Evolutionary conservation across 1,140 invertebrate species (phyloP).

Genomic region (Drosophila jambulina): DNA sequence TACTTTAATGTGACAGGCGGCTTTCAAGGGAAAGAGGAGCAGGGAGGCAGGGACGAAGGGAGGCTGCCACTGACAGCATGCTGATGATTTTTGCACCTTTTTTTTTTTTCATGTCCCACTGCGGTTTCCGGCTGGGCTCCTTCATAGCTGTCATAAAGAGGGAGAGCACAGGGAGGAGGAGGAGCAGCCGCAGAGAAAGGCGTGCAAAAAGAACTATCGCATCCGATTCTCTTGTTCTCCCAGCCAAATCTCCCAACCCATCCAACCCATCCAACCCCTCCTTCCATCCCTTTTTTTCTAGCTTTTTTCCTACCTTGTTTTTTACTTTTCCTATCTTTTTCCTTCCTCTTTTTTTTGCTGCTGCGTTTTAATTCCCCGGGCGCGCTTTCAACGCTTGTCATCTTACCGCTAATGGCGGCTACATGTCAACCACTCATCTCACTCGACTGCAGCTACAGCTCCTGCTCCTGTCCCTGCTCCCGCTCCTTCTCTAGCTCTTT

Average conservation of each 20-base stretch:
- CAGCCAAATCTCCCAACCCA: background rate
- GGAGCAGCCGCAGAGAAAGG: background rate
- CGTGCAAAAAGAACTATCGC: constrained; percentile 56
- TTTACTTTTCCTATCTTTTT: background rate
- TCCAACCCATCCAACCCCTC: background rate
- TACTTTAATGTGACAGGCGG: constrained; percentile 80
- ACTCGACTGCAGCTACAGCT: constrained; percentile 43
- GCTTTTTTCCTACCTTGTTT: no score
- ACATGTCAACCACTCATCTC: constrained; percentile 82
- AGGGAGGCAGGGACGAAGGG: no score
- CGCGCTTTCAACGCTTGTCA: constrained; percentile 81
- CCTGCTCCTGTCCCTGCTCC: background rate
- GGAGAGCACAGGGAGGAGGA: background rate
- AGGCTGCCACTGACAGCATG: constrained; percentile 61
- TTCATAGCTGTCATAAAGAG: constrained; percentile 66
- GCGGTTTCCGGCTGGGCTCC: constrained; percentile 48
- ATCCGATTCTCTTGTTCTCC: constrained; percentile 53
- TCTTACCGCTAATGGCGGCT: constrained; percentile 82
- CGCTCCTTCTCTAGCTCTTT: background rate
- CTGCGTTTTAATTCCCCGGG: constrained; percentile 79
- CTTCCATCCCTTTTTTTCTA: constrained; percentile 5
- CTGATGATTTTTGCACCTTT: constrained; percentile 80
- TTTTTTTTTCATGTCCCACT: constrained; percentile 51
- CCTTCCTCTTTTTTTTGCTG: constrained; percentile 15
- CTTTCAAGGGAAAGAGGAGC: constrained; percentile 4